phyloP scores from a whole-genome alignment of 2,113 vertebrate genomes.

The Nothobranchius furzeri region DNA sequence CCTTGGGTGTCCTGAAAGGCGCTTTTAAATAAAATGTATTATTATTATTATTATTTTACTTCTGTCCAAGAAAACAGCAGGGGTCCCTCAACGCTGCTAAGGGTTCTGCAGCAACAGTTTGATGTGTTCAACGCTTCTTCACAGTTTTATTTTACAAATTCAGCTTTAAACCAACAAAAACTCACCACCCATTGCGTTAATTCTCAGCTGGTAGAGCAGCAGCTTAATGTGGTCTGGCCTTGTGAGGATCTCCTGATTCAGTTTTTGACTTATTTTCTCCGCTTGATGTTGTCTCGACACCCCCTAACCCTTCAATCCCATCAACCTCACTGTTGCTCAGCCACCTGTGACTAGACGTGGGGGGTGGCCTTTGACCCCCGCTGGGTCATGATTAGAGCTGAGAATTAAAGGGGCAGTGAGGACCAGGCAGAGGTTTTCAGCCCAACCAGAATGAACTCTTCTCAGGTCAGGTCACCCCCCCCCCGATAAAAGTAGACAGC shows the following conservation, averaged over 20 bases:
- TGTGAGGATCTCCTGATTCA: conserved; percentile 75
- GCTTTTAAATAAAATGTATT: too few species aligned
- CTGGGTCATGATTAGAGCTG: conserved; percentile 56
- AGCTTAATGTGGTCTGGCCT: conserved; percentile 23
- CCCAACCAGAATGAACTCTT: conserved; percentile 18
- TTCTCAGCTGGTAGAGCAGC: too few species aligned
- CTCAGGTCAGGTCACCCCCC: conserved; percentile 39
- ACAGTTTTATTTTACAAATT: too few species aligned
- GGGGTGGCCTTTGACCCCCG: conserved; percentile 54
- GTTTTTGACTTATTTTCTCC: conserved; percentile 46
- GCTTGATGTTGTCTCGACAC: conserved; percentile 33
- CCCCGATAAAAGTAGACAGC: conserved; percentile 40
- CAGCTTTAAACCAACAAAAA: too few species aligned
- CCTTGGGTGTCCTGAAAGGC: too few species aligned
- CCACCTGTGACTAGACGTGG: conserved; percentile 73
- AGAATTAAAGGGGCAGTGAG: conserved; percentile 31
- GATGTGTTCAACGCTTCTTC: too few species aligned
- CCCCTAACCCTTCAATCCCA: conserved; percentile 72
- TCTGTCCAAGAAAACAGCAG: too few species aligned
- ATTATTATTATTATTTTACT: too few species aligned
- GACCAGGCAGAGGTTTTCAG: conserved; percentile 24
- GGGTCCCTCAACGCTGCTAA: too few species aligned
- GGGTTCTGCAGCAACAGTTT: too few species aligned
- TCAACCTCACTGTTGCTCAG: conserved; percentile 68
- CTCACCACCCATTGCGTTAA: too few species aligned